These are phyloP conservation scores for Macquaria australasica DNA, from an alignment of 2,113 vertebrate genomes.

Conservation along the genomic window DNA sequence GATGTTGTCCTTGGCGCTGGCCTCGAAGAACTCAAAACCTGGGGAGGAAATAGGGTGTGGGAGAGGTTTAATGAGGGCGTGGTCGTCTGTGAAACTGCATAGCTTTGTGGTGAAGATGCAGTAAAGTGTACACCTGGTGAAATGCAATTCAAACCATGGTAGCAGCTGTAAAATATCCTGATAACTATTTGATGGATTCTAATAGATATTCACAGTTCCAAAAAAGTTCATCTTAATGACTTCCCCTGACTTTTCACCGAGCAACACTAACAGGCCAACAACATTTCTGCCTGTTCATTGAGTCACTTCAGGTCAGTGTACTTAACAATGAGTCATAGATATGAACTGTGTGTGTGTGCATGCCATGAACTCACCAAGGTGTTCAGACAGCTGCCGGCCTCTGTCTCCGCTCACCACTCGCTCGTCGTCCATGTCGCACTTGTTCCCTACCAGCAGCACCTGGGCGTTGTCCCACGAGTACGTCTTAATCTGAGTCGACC, in stretches of 20 bases:
- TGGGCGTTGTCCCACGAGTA: constrained; percentile 99
- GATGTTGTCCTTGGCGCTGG: constrained; percentile 98
- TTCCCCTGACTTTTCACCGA: not conserved
- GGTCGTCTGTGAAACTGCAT: not conserved
- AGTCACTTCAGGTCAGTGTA: not conserved
- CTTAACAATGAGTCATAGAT: constrained; percentile 18
- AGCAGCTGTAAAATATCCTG: not conserved
- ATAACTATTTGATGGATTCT: not conserved
- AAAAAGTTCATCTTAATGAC: not conserved
- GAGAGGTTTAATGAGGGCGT: not conserved
- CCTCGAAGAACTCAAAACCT: constrained; percentile 98
- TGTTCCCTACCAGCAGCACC: constrained; percentile 97
- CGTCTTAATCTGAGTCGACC: constrained; percentile 99
- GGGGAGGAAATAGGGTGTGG: constrained; percentile 16
- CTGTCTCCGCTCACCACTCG: constrained; percentile 91
- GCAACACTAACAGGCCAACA: not conserved
- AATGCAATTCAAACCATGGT: not conserved
- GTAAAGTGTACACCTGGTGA: not conserved
- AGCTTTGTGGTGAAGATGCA: not conserved
- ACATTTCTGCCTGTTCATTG: not conserved
- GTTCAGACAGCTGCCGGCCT: constrained; percentile 92
- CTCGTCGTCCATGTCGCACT: constrained; percentile 98
- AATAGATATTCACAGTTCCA: not conserved
- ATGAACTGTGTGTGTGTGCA: constrained; percentile 3
- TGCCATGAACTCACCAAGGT: constrained; percentile 88